Conservation (phyloP, 2,113 vertebrate genomes). For the Candoia aspera region DNA sequence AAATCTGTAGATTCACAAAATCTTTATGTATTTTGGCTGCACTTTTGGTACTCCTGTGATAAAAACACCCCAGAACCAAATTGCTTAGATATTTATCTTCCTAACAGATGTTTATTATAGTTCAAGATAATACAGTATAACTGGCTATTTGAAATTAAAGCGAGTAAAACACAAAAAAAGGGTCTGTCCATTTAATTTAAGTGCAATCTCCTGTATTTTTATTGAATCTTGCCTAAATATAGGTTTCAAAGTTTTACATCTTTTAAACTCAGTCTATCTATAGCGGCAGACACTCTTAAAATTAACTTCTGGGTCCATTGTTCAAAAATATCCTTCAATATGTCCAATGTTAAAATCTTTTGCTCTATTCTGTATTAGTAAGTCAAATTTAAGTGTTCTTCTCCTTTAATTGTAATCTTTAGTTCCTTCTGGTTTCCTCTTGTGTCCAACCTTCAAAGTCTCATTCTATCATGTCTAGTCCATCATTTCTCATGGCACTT, state of each 20-base stretch:
- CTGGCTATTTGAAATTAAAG: constrained; percentile 17
- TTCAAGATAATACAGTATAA: neutral
- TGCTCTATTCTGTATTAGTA: too few relatives aligned
- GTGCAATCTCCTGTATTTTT: rapidly evolving
- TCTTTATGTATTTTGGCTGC: constrained; percentile 39
- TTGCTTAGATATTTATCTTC: neutral
- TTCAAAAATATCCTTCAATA: too few relatives aligned
- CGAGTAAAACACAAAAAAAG: neutral
- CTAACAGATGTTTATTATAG: constrained; percentile 9
- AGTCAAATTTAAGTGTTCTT: too few relatives aligned
- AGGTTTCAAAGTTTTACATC: neutral
- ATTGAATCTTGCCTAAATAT: neutral
- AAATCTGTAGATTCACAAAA: constrained; percentile 56
- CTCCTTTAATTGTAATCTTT: too few relatives aligned
- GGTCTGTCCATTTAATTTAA: neutral
- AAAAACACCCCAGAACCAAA: rapidly evolving
- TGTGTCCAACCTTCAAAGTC: too few relatives aligned
- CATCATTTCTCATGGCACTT: too few relatives aligned
- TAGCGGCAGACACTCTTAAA: too few relatives aligned
- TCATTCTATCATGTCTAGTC: too few relatives aligned
- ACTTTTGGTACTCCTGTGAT: constrained; percentile 8
- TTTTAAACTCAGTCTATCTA: too few relatives aligned
- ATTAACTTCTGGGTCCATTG: too few relatives aligned
- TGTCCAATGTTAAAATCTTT: too few relatives aligned
- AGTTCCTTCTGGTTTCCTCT: too few relatives aligned